Percentiles rank a stretch among this genome's conserved stretches.
Conservation (phyloP, 2,113 vertebrate genomes). For the Dipodomys spectabilis region DNA sequence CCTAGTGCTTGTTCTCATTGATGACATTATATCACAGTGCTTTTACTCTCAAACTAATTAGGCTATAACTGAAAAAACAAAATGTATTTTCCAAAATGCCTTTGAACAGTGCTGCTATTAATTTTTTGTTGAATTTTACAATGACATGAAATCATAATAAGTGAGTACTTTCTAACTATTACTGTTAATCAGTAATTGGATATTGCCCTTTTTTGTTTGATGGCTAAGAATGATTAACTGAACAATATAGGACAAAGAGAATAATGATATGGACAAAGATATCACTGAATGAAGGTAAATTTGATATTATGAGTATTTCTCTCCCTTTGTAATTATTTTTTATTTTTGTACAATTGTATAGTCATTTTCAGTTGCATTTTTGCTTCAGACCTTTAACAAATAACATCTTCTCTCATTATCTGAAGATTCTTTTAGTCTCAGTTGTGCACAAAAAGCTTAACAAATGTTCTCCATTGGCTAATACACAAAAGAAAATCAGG, state of each 20-base stretch:
- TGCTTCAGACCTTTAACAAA: constrained; percentile 79
- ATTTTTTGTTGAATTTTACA: constrained; percentile 81
- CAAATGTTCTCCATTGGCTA: constrained; percentile 68
- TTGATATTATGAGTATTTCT: constrained; percentile 76
- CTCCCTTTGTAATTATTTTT: constrained; percentile 83
- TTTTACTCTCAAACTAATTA: constrained; percentile 76
- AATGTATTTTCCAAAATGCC: constrained; percentile 76
- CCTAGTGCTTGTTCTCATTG: constrained; percentile 52
- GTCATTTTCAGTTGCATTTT: constrained; percentile 63
- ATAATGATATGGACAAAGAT: constrained; percentile 82
- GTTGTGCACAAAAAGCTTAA: constrained; percentile 72
- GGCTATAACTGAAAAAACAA: constrained; percentile 75
- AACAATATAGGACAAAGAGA: constrained; percentile 82
- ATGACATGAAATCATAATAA: constrained; percentile 82
- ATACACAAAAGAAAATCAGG: constrained; percentile 76
- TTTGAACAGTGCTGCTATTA: constrained; percentile 68
- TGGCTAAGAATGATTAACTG: constrained; percentile 82
- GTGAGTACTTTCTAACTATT: constrained; percentile 80
- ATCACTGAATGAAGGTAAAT: constrained; percentile 79
- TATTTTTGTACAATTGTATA: constrained; percentile 68
- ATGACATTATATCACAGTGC: constrained; percentile 61
- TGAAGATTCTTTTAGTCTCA: constrained; percentile 78
- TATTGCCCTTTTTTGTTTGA: constrained; percentile 76
- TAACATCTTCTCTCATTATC: constrained; percentile 75
- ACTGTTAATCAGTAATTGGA: constrained; percentile 80